phyloP scores from a whole-genome alignment of 2,797 vertebrate genomes.

The Linurgus olivaceus region DNA sequence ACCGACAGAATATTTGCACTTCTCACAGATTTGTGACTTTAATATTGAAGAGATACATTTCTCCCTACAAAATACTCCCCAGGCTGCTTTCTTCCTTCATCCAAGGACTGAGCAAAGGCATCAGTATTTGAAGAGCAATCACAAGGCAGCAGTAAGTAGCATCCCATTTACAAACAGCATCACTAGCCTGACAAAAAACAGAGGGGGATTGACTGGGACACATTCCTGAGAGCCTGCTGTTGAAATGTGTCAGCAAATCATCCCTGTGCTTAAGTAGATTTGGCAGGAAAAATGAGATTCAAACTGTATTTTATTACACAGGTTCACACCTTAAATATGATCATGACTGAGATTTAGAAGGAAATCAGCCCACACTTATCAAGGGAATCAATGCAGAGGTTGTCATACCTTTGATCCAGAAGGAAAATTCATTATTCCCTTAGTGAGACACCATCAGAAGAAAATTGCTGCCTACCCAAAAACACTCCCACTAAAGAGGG shows the following conservation, averaged over 20 bases:
- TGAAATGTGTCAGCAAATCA: neutral
- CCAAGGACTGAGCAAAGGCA: neutral
- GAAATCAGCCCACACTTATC: neutral
- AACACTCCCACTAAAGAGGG: neutral
- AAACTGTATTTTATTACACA: neutral
- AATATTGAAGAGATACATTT: slow-evolving; percentile 37
- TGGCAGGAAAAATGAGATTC: neutral
- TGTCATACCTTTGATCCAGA: neutral
- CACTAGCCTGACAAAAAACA: neutral
- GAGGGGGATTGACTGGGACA: neutral
- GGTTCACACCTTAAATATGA: neutral
- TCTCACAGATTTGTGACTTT: slow-evolving; percentile 48
- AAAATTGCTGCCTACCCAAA: neutral
- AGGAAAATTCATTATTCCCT: neutral
- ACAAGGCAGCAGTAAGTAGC: neutral
- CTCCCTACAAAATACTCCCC: slow-evolving; percentile 7
- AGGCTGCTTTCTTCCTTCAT: neutral
- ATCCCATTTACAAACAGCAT: neutral
- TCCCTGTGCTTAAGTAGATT: neutral
- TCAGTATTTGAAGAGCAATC: neutral
- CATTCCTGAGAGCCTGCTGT: neutral
- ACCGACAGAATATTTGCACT: neutral
- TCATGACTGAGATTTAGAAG: neutral
- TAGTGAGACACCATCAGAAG: neutral
- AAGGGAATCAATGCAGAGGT: neutral